Base-by-base conservation (phyloP, 2,888 invertebrate genomes). In the Pristionchus mayeri region DNA sequence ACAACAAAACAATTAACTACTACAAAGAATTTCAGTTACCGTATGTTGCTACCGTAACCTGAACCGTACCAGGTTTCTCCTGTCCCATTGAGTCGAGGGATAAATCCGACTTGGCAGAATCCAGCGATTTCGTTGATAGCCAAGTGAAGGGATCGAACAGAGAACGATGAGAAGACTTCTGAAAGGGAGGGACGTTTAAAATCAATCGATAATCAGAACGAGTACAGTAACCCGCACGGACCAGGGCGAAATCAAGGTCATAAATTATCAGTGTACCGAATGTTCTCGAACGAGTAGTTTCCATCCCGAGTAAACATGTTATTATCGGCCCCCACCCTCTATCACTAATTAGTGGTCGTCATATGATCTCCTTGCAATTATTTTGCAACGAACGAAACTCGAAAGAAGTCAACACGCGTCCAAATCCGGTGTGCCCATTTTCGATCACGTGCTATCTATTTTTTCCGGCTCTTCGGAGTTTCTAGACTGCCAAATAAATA, bases 91-190 rank as follows among this genome's bases (percentile, higher is more conserved):
- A 71, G 40, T 71, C 71, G 71, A 71, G 71, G 18, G 71, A 71
- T 1, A 40, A 34, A 40, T 71, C 71, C 40, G 71, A 71, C 71
- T 40, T 40, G 40, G 40, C n/a, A n/a, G 71, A 71, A 40, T 71
- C 40, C 71, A 71, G 71, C 40, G 71, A 71, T 30, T 71, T 71
- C 11, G 71, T 71, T 40, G 71, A 71, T 27, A 40, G 71, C 71
- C 71, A 71, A n/a, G 71, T 71, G 71, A 71, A 71, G n/a, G 71
- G 40, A 40, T 71, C 71, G 40, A 71, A 40, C 71, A 71, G 71
- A 21, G 71, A 71, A 40, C 40, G 71, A 24, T 71, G 71, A 0
- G 71, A 44, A 2, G 71, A 71, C 40, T 71, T 71, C 71, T 71
- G 71, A 11, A 71, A 40, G 6, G 13, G 30, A 18, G 34, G 63